Evolutionary conservation across 23 tunicate species (phyloP), one percentile per base, ranked within the genome.

Genomic region (Ciona savignyi): DNA sequence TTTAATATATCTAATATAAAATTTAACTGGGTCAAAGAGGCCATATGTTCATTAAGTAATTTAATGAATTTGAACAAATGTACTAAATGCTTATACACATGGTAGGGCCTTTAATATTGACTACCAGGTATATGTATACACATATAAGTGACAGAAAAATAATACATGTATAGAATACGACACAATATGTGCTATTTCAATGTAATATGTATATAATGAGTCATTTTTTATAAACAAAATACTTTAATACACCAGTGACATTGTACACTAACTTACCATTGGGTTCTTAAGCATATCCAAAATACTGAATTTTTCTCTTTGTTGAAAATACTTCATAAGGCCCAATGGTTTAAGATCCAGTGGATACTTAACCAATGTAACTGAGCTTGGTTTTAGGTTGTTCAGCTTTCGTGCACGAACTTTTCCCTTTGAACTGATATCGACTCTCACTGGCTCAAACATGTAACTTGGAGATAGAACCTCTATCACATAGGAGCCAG

Each of bases 221-320:
- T 20, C 61, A 49, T 20, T 49, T 49, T 15, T 15, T 49, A 49
- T 49, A 15, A 15, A 15, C 61, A 49, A 49, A 49, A 49, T 15
- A 49, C 61, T n/a, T n/a, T n/a, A n/a, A n/a, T n/a, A n/a, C n/a
- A n/a, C n/a, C n/a, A n/a, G n/a, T n/a, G n/a, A n/a, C n/a, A n/a
- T n/a, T n/a, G n/a, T n/a, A 42, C 15, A 6, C 22, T 32, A 51
- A 68, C 83, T 86, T 71, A 88, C 90, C 90, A 84, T 84, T 3
- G 97, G 97, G 70, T 80, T 90, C 71, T 90, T 90, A 35, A 90
- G 71, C 86, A 90, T 84, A 74, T 90, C 90, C 24, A 90, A 74
- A 69, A 90, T 84, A 48, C 97, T 90, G 70, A 90, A 90, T 71
- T 84, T 90, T 68, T 90, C 97, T 27, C 90, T 63, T 20, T 23